phyloP scores from a whole-genome alignment of 2,888 invertebrate genomes.

The Meteorus colon region DNA sequence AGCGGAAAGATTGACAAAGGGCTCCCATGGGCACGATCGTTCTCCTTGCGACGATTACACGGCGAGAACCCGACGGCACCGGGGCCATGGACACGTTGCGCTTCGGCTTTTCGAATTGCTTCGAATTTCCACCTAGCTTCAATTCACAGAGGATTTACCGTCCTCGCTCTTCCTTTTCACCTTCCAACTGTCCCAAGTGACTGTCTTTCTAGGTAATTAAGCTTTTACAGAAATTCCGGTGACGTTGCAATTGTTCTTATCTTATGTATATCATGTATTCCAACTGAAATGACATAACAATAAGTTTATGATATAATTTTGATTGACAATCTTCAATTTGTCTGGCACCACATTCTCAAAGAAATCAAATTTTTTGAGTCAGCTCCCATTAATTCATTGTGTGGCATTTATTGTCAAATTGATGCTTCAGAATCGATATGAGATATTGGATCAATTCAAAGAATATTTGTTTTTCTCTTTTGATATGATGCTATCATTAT shows the following conservation, averaged over 20 bases:
- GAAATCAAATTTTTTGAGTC: too few relatives aligned
- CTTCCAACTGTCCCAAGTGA: slow-evolving; percentile 11
- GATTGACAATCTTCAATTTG: too few relatives aligned
- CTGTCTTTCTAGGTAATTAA: slow-evolving; percentile 36
- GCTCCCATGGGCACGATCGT: slow-evolving; percentile 65
- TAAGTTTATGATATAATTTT: neutral
- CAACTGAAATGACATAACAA: neutral
- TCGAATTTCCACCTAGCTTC: slow-evolving; percentile 50
- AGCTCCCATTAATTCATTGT: too few relatives aligned
- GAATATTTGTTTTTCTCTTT: too few relatives aligned
- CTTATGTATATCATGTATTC: neutral
- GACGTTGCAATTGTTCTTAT: slow-evolving; percentile 2
- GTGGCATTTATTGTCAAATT: too few relatives aligned
- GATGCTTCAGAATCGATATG: too few relatives aligned
- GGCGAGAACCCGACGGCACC: slow-evolving; percentile 49
- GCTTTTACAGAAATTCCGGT: slow-evolving; percentile 12
- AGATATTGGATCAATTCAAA: too few relatives aligned
- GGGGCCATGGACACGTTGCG: slow-evolving; percentile 36
- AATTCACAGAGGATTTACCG: slow-evolving; percentile 30
- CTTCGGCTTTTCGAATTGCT: slow-evolving; percentile 47
- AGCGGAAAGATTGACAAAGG: slow-evolving; percentile 60
- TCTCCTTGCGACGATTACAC: slow-evolving; percentile 61
- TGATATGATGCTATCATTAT: too few relatives aligned
- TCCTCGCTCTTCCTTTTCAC: neutral
- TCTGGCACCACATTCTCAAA: too few relatives aligned